phyloP scores from a whole-genome alignment of 2,888 invertebrate genomes.

The Callyntrura guangdongensis region DNA sequence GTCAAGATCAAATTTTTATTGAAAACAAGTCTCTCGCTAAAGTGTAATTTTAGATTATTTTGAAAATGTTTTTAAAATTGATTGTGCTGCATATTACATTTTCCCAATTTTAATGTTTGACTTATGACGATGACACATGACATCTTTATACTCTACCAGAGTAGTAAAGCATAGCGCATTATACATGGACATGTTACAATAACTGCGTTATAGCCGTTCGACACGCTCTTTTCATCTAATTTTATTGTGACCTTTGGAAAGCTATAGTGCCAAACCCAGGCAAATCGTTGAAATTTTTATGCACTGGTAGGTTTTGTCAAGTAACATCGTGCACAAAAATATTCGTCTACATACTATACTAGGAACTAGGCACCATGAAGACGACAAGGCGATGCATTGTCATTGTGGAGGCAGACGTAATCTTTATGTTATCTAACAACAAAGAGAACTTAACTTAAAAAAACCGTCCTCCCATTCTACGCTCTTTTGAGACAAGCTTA shows the following conservation, averaged over 20 bases:
- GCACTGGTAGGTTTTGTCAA: conserved; percentile 23
- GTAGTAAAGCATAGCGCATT: background rate
- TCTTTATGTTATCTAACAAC: conserved; percentile 36
- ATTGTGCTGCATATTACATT: background rate
- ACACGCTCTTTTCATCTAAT: conserved; percentile 28
- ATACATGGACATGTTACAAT: background rate
- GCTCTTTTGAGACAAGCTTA: background rate
- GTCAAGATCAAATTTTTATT: background rate
- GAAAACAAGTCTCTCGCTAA: background rate
- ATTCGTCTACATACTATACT: background rate
- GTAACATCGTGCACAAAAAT: background rate
- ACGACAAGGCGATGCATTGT: background rate
- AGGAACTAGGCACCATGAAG: background rate
- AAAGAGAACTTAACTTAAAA: conserved; percentile 35
- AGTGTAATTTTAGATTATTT: background rate
- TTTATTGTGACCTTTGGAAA: conserved; percentile 37
- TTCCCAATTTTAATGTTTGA: conserved; percentile 3
- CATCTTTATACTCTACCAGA: conserved; percentile 12
- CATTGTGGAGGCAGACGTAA: background rate
- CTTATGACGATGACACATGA: conserved; percentile 27
- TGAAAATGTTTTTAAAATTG: conserved; percentile 5
- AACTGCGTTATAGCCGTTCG: background rate
- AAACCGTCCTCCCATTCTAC: conserved; percentile 50
- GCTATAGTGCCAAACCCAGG: conserved; percentile 13
- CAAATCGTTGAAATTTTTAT: background rate